phyloP scores from a whole-genome alignment of 2,888 invertebrate genomes.

The Dynastes maya region DNA sequence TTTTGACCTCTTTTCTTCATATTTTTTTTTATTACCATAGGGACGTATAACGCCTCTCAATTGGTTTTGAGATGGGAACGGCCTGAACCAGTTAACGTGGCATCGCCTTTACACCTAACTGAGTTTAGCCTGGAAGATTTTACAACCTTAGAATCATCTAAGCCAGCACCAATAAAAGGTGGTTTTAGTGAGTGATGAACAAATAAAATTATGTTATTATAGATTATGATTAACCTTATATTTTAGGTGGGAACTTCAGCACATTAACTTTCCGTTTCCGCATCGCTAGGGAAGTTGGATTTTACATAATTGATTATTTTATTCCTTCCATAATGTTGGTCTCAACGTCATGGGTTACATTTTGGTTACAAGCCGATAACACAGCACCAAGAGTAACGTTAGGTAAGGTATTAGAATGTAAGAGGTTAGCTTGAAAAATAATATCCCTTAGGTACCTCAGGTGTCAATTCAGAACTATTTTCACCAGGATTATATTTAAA shows the following conservation, averaged over 20 bases:
- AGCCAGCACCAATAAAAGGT: constrained; percentile 79
- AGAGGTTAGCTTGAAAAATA: neutral
- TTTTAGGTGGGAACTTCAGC: constrained; percentile 85
- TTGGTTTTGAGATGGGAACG: constrained; percentile 85
- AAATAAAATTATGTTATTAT: neutral
- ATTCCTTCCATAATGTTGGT: constrained; percentile 90
- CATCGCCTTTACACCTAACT: constrained; percentile 84
- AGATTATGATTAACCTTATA: constrained; percentile 27
- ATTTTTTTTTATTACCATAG: constrained; percentile 69
- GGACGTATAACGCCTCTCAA: constrained; percentile 87
- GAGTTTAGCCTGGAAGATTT: constrained; percentile 79
- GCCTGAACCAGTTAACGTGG: constrained; percentile 81
- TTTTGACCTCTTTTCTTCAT: neutral
- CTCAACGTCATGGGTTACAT: constrained; percentile 90
- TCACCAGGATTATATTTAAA: too few species aligned
- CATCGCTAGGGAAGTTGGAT: constrained; percentile 86
- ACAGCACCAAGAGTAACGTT: constrained; percentile 87
- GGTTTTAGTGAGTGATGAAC: constrained; percentile 76
- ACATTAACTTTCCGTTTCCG: constrained; percentile 85
- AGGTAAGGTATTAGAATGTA: constrained; percentile 71
- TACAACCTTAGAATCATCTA: constrained; percentile 81
- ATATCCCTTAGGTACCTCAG: too few species aligned
- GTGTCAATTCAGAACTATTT: too few species aligned
- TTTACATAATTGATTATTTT: constrained; percentile 91
- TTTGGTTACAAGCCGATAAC: constrained; percentile 91